Percentiles rank a stretch among this genome's conserved stretches.
These are phyloP conservation scores for Brachypalpus laphriformis DNA, from an alignment of 2,888 invertebrate species.

Conservation along the genomic window DNA sequence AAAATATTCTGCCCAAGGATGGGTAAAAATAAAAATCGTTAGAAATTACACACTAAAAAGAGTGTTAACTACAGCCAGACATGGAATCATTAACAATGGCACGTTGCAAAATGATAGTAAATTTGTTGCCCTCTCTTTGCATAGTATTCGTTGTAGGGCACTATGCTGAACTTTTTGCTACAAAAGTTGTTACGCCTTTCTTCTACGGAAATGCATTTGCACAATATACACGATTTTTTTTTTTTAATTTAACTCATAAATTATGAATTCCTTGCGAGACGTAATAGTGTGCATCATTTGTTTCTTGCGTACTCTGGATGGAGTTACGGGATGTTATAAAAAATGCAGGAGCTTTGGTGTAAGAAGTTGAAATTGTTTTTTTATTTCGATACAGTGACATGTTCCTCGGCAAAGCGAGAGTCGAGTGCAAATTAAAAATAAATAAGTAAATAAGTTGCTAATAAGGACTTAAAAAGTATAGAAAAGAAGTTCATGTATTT, in stretches of 20 bases:
- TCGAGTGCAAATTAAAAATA: neutral
- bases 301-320: neutral
- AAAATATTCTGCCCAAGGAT: neutral
- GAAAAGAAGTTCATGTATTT: no score
- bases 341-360: neutral
- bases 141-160: neutral
- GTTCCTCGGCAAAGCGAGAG: neutral
- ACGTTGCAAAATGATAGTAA: neutral
- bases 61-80: neutral
- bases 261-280: neutral
- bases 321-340: neutral
- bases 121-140: neutral
- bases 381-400: neutral
- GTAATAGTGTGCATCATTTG: neutral
- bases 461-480: no score
- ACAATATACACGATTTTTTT: neutral
- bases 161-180: neutral
- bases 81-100: neutral
- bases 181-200: neutral
- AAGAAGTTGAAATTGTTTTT: neutral
- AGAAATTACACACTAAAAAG: neutral
- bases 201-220: neutral
- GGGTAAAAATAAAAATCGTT: neutral
- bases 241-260: neutral
- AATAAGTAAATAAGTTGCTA: neutral